A percentile compares a stretch with the other conserved stretches of the same genome.
These are phyloP conservation scores for Chymomyza caudatula DNA, from an alignment of 2,888 invertebrate species.

Conservation along the genomic window DNA sequence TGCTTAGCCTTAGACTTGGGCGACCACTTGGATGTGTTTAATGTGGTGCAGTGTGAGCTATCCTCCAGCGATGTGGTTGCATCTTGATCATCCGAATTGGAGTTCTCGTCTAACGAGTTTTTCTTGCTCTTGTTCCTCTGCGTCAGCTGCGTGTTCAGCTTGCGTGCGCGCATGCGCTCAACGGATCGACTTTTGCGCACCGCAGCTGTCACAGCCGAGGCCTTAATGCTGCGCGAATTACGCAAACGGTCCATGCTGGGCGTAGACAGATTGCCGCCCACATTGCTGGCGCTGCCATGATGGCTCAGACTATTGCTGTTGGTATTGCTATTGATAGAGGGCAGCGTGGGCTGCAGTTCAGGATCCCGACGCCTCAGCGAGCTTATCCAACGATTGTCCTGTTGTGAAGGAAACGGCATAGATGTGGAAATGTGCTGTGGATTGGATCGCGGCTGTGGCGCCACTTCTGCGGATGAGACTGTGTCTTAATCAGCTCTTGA, in stretches of 20 bases:
- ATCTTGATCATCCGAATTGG: constrained; percentile 78
- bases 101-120: constrained; percentile 78
- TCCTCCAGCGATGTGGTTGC: constrained; percentile 78
- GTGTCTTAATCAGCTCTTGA: constrained; percentile 40
- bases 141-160: constrained; percentile 76
- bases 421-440: constrained; percentile 28
- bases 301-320: constrained; percentile 68
- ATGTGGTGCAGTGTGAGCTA: constrained; percentile 69
- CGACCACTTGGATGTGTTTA: constrained; percentile 75
- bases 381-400: constrained; percentile 84
- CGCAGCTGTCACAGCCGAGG: constrained; percentile 68
- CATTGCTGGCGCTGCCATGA: constrained; percentile 78
- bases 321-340: constrained; percentile 79
- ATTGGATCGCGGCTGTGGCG: constrained; percentile 76
- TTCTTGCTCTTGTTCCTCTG: constrained; percentile 77
- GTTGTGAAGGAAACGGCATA: constrained; percentile 75
- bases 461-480: constrained; percentile 75
- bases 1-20: constrained; percentile 75
- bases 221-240: constrained; percentile 66
- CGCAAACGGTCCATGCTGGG: constrained; percentile 57
- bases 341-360: constrained; percentile 82
- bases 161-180: constrained; percentile 78
- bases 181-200: constrained; percentile 77
- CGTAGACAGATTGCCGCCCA: constrained; percentile 63
- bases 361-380: constrained; percentile 83